Conservation (phyloP, 1,140 invertebrate species). For the Atta texana region DNA sequence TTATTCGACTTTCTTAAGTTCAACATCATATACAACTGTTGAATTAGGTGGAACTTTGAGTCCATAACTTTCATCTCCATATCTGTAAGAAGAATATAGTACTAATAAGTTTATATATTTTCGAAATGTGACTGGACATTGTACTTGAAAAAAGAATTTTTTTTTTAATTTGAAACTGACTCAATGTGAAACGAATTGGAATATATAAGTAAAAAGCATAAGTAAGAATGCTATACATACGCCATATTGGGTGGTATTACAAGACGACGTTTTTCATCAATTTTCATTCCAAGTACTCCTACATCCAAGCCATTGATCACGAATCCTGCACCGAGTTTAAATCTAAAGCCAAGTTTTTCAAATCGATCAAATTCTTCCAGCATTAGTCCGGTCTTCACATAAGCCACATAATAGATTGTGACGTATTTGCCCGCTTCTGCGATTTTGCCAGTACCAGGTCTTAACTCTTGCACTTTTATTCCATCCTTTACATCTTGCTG, state of each 20-base stretch:
- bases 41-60: conserved; percentile 94
- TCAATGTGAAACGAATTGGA: background rate
- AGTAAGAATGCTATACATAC: conserved; percentile 87
- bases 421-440: conserved; percentile 93
- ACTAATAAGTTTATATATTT: conserved; percentile 9
- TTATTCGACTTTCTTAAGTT: conserved; percentile 91
- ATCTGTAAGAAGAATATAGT: conserved; percentile 87
- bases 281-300: conserved; percentile 95
- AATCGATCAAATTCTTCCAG: too few species aligned
- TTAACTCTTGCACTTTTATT: conserved; percentile 92
- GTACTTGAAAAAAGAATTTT: background rate
- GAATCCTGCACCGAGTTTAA: conserved; percentile 93
- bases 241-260: conserved; percentile 94
- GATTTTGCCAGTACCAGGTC: conserved; percentile 91
- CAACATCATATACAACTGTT: conserved; percentile 94
- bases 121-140: background rate
- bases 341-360: conserved; percentile 90
- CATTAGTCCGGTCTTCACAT: conserved; percentile 90
- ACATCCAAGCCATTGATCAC: conserved; percentile 97
- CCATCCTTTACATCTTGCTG: conserved; percentile 89
- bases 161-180: background rate
- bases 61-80: conserved; percentile 90
- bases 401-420: conserved; percentile 92
- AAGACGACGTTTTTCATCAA: conserved; percentile 95
- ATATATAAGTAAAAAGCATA: background rate